Evolutionary conservation across 2,113 vertebrate species (phyloP).

Genomic region (Indri indri): DNA sequence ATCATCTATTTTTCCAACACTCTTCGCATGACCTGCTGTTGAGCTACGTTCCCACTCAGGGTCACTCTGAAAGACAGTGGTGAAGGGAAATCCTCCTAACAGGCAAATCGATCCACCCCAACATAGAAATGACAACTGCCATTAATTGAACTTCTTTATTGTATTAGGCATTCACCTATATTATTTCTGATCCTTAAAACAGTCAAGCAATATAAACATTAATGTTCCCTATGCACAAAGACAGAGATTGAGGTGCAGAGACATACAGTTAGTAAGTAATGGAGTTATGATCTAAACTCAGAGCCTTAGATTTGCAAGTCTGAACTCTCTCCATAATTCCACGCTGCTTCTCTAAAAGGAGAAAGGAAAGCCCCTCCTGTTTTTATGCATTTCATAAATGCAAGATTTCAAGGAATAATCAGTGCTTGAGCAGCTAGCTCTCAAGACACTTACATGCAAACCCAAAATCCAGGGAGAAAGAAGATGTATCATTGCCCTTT

Average conservation of each 20-base stretch:
- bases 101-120: background rate
- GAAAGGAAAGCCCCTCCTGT: background rate
- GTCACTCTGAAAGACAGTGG: background rate
- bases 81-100: background rate
- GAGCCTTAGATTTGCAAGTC: background rate
- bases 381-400: background rate
- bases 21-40: background rate
- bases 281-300: background rate
- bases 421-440: background rate
- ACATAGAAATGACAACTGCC: background rate
- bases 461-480: background rate
- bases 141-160: background rate
- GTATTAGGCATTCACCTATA: background rate
- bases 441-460: background rate
- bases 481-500: background rate
- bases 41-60: rapidly evolving
- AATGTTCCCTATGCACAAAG: background rate
- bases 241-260: background rate
- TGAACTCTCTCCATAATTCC: background rate
- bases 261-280: background rate
- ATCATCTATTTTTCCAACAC: background rate
- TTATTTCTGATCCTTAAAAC: background rate
- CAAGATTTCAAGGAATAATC: background rate
- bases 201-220: background rate
- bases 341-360: background rate